These are phyloP conservation scores for Epsilonema sp. DNA, from an alignment of 2,888 invertebrate species.

Conservation along the genomic window DNA sequence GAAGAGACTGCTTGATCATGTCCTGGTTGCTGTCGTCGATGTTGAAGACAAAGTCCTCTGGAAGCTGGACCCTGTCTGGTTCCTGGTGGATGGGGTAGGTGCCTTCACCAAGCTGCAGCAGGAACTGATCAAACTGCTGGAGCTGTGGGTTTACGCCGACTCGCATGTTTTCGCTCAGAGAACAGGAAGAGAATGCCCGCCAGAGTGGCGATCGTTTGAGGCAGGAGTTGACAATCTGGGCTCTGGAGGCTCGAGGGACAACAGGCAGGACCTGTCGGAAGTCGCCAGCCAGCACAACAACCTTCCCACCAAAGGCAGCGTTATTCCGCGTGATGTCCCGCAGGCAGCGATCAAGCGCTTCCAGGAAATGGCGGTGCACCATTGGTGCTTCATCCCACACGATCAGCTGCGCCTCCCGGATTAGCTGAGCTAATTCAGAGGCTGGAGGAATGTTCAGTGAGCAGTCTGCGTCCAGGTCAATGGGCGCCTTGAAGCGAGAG, in stretches of 20 bases:
- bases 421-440: background rate
- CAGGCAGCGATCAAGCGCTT: conserved; percentile 5
- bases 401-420: conserved; percentile 7
- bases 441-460: background rate
- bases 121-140: conserved; percentile 6
- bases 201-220: background rate
- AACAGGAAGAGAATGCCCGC: background rate
- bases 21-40: too few relatives aligned
- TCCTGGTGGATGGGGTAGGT: background rate
- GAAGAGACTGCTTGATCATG: too few relatives aligned
- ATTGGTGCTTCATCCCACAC: conserved; percentile 13
- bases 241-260: conserved; percentile 1
- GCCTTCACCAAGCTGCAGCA: conserved; percentile 9
- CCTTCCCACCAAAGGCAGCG: conserved; percentile 9
- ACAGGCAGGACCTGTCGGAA: conserved; percentile 13
- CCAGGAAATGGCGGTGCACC: conserved; percentile 9
- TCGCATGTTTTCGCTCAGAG: conserved; percentile 8
- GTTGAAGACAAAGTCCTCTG: background rate
- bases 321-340: background rate
- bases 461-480: background rate
- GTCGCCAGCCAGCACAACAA: conserved; percentile 12
- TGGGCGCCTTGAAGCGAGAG: background rate
- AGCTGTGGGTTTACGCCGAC: background rate
- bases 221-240: background rate
- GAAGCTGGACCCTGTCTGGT: background rate